Evolutionary conservation across 2,888 invertebrate species (phyloP).

Genomic region (Caprella mutica): DNA sequence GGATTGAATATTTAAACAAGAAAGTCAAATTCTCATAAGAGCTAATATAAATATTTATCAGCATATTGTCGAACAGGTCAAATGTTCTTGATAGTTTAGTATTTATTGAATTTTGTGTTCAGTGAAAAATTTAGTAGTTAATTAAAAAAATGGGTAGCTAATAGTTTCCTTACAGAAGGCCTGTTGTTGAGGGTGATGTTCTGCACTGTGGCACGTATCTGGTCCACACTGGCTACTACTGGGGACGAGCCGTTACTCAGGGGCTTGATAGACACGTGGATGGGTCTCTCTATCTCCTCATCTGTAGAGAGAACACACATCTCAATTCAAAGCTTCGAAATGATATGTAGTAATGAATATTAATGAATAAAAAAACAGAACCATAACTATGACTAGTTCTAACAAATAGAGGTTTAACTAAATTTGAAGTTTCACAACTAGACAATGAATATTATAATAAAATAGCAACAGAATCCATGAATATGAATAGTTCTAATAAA

Average conservation of each 20-base stretch:
- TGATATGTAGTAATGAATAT: neutral
- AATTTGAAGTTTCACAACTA: neutral
- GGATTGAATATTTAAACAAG: too few relatives aligned
- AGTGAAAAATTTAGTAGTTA: too few relatives aligned
- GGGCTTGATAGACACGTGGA: constrained; percentile 90
- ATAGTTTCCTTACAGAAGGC: neutral
- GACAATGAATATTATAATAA: neutral
- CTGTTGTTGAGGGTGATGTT: constrained; percentile 54
- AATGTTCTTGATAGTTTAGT: too few relatives aligned
- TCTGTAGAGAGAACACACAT: constrained; percentile 46
- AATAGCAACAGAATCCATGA: neutral
- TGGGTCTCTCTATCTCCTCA: constrained; percentile 74
- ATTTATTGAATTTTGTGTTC: too few relatives aligned
- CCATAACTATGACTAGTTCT: too few relatives aligned
- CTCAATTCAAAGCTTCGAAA: too few relatives aligned
- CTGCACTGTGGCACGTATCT: constrained; percentile 80
- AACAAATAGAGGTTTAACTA: too few relatives aligned
- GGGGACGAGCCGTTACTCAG: constrained; percentile 77
- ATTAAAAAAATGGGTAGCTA: too few relatives aligned
- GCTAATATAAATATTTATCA: too few relatives aligned
- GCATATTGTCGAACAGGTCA: too few relatives aligned
- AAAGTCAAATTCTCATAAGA: too few relatives aligned
- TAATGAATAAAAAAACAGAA: neutral
- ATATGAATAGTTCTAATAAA: too few relatives aligned
- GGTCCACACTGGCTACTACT: constrained; percentile 81